Conservation (phyloP, 2,888 invertebrate genomes). For the Latrodectus elegans region DNA sequence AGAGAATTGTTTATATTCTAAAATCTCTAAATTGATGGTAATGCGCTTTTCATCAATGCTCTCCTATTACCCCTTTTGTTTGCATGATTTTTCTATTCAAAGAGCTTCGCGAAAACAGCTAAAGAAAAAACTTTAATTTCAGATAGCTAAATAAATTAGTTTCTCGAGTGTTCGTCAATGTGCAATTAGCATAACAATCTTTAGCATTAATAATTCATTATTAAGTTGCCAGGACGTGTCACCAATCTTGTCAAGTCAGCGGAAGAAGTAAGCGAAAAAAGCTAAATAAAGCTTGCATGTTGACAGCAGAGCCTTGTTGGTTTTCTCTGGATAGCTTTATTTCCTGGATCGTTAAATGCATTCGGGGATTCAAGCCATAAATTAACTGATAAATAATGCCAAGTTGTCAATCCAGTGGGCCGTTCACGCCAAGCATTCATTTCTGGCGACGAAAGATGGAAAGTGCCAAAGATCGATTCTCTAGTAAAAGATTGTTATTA, state of each 20-base stretch:
- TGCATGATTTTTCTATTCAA: too few relatives aligned
- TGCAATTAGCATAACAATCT: constrained; percentile 58
- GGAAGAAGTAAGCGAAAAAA: too few relatives aligned
- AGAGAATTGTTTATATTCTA: too few relatives aligned
- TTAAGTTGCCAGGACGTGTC: constrained; percentile 27
- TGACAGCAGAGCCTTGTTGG: constrained; percentile 22
- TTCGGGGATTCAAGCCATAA: constrained; percentile 15
- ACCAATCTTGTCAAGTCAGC: background rate
- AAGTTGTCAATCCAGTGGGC: background rate
- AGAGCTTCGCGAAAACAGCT: too few relatives aligned
- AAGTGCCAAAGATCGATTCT: constrained; percentile 14
- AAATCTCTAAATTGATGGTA: too few relatives aligned
- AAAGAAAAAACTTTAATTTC: constrained; percentile 19
- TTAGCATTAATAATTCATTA: constrained; percentile 57
- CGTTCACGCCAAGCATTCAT: constrained; percentile 18
- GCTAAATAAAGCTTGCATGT: background rate
- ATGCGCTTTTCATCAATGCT: too few relatives aligned
- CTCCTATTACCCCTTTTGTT: too few relatives aligned
- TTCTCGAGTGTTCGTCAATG: constrained; percentile 44
- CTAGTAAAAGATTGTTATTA: too few relatives aligned
- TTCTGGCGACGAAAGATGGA: constrained; percentile 23
- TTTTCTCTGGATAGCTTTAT: constrained; percentile 16
- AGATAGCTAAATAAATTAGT: constrained; percentile 51
- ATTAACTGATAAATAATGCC: constrained; percentile 41
- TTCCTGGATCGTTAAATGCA: constrained; percentile 26